These are phyloP conservation scores for Heliocidaris erythrogramma DNA, from an alignment of 35 echinoderm and acorn worm species.

Conservation along the genomic window DNA sequence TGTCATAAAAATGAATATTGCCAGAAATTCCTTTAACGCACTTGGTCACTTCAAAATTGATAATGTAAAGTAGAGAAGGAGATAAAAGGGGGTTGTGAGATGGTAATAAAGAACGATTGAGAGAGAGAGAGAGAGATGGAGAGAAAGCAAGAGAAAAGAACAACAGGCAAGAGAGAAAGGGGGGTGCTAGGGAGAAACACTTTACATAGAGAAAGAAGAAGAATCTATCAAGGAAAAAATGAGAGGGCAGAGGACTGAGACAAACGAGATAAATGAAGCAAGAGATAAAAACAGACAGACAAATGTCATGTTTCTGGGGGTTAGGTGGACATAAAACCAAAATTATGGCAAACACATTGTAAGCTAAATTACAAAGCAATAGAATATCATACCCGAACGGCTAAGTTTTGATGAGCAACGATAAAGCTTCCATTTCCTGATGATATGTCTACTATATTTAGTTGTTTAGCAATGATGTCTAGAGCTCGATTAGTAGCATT, in stretches of 20 bases:
- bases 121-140: not conserved
- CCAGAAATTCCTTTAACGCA: not conserved
- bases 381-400: conserved; percentile 1
- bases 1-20: not conserved
- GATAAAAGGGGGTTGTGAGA: too few relatives aligned
- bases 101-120: not conserved
- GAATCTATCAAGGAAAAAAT: too few relatives aligned
- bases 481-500: conserved; percentile 18
- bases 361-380: too few relatives aligned
- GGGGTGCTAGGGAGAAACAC: too few relatives aligned
- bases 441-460: conserved; percentile 17
- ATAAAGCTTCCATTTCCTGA: conserved; percentile 13
- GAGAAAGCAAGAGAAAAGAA: too few relatives aligned
- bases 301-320: not conserved
- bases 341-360: not conserved
- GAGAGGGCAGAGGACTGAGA: too few relatives aligned
- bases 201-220: too few relatives aligned
- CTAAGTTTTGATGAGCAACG: not conserved
- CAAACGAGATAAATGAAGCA: too few relatives aligned
- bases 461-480: not conserved
- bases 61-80: too few relatives aligned
- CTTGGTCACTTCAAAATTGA: too few relatives aligned
- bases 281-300: too few relatives aligned
- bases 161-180: too few relatives aligned
- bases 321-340: not conserved